These are phyloP conservation scores for Phataginus tetradactyla DNA, from an alignment of 2,797 vertebrate genomes.

Conservation along the genomic window DNA sequence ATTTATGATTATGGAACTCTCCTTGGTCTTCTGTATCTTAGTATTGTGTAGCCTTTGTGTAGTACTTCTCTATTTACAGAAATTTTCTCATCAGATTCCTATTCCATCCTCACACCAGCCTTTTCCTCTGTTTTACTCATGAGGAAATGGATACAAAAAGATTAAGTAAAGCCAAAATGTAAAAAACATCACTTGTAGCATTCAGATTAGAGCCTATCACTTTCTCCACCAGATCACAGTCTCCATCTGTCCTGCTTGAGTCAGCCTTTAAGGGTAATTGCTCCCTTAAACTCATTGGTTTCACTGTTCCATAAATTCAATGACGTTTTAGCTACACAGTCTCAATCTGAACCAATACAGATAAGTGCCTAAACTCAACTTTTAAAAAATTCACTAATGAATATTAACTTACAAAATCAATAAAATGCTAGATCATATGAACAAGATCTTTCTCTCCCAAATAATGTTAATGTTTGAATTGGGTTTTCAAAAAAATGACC, in stretches of 20 bases:
- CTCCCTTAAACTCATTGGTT: not conserved
- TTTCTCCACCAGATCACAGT: not conserved
- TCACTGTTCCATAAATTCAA: not conserved
- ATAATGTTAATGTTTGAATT: not conserved
- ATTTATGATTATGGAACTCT: not conserved
- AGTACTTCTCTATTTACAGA: not conserved
- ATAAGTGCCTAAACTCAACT: not conserved
- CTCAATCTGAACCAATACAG: not conserved
- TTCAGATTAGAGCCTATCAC: not conserved
- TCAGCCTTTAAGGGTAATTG: slow-evolving; percentile 12
- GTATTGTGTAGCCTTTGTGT: not conserved
- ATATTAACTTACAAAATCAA: slow-evolving; percentile 30
- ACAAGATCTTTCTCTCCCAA: slow-evolving; percentile 15
- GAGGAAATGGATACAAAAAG: not conserved
- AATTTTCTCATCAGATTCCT: slow-evolving; percentile 36
- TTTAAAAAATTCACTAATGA: slow-evolving; percentile 3
- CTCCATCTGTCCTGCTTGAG: not conserved
- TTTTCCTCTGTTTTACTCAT: slow-evolving; percentile 24
- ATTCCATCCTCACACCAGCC: not conserved
- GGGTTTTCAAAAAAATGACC: slow-evolving; percentile 26
- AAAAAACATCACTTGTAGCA: not conserved
- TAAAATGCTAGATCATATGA: slow-evolving; percentile 12
- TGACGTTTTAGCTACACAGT: not conserved
- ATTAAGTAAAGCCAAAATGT: not conserved
- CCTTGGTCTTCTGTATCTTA: not conserved